These are phyloP conservation scores for Actias luna DNA, from an alignment of 2,888 invertebrate species.

Conservation along the genomic window DNA sequence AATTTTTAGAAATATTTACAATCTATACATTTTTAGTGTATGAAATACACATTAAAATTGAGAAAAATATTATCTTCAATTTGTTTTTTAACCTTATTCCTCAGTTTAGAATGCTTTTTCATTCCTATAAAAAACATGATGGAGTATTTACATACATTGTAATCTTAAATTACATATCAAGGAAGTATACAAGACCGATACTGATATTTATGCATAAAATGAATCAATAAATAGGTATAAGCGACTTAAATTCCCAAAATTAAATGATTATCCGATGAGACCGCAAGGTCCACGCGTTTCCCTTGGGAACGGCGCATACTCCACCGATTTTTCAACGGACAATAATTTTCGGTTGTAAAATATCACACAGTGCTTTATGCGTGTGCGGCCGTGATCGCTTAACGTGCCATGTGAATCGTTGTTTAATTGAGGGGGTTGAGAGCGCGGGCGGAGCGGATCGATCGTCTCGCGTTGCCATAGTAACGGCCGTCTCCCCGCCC, in stretches of 20 bases:
- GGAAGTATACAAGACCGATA: not conserved
- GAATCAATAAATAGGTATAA: not conserved
- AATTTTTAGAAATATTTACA: no score
- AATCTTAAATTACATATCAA: not conserved
- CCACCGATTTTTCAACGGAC: slow-evolving; percentile 16
- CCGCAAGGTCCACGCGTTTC: slow-evolving; percentile 8
- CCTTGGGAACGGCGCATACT: slow-evolving; percentile 13
- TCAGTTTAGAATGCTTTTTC: no score
- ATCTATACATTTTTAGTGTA: no score
- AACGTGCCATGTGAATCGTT: slow-evolving; percentile 69
- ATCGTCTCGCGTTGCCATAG: slow-evolving; percentile 75
- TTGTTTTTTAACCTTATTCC: no score
- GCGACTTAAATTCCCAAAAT: not conserved
- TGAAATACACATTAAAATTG: no score
- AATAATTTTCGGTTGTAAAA: slow-evolving; percentile 26
- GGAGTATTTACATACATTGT: no score
- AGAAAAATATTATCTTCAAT: no score
- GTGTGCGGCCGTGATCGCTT: slow-evolving; percentile 61
- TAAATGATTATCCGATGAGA: slow-evolving; percentile 10
- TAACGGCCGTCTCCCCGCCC: slow-evolving; percentile 53
- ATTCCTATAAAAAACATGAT: no score
- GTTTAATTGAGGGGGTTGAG: slow-evolving; percentile 70
- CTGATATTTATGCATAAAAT: not conserved
- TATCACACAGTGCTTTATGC: slow-evolving; percentile 45
- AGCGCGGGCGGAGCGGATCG: slow-evolving; percentile 58